phyloP scores from a whole-genome alignment of 2,888 invertebrate genomes.

The Stenodema calcarata region DNA sequence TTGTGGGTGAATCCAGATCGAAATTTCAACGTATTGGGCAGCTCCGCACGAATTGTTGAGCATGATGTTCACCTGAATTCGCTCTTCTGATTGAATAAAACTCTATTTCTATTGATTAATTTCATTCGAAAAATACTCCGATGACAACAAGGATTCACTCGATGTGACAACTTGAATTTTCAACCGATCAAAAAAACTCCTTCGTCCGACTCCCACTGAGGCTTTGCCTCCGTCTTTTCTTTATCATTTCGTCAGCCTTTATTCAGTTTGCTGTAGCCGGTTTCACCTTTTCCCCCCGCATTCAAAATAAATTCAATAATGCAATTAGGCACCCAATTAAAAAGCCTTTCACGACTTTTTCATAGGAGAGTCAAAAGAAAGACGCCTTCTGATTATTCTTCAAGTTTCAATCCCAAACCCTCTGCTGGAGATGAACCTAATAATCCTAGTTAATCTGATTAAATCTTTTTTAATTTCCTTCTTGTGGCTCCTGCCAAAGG shows the following conservation, averaged over 20 bases:
- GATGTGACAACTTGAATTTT: too few relatives aligned
- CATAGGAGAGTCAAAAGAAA: background rate
- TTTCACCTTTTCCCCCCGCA: background rate
- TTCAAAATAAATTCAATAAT: slow-evolving; percentile 3
- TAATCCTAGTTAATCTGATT: slow-evolving; percentile 53
- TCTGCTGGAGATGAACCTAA: slow-evolving; percentile 48
- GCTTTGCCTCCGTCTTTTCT: too few relatives aligned
- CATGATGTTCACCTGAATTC: too few relatives aligned
- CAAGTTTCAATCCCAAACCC: slow-evolving; percentile 47
- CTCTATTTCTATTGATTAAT: too few relatives aligned
- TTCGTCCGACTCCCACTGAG: too few relatives aligned
- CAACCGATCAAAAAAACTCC: too few relatives aligned
- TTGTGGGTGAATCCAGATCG: too few relatives aligned
- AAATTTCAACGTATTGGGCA: too few relatives aligned
- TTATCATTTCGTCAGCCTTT: background rate
- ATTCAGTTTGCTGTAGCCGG: background rate
- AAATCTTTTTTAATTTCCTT: slow-evolving; percentile 54
- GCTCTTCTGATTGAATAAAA: too few relatives aligned
- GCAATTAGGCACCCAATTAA: slow-evolving; percentile 13
- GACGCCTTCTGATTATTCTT: slow-evolving; percentile 40
- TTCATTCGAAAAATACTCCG: too few relatives aligned
- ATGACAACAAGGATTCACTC: too few relatives aligned
- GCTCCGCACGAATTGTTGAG: too few relatives aligned
- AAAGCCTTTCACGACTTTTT: slow-evolving; percentile 3
- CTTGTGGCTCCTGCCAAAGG: background rate